These are phyloP conservation scores for Carassius auratus DNA, from an alignment of 2,113 vertebrate genomes.

Conservation along the genomic window DNA sequence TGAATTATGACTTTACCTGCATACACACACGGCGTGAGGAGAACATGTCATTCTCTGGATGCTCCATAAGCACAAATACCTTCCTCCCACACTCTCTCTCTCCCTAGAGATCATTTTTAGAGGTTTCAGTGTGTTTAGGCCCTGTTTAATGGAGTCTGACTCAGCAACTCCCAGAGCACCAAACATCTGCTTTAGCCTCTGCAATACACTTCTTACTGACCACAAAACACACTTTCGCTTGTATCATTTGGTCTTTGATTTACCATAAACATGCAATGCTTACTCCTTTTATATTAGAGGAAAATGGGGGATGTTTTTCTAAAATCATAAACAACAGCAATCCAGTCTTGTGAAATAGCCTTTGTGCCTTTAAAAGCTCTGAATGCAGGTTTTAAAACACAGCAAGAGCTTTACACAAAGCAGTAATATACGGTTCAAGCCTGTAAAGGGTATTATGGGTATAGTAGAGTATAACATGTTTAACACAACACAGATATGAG, in stretches of 20 bases:
- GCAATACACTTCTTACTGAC: constrained; percentile 25
- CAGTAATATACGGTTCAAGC: neutral
- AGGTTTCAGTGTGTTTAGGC: constrained; percentile 46
- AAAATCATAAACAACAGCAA: neutral
- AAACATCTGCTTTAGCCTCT: constrained; percentile 46
- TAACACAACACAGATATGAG: neutral
- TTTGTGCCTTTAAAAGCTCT: neutral
- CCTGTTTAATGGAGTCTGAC: constrained; percentile 53
- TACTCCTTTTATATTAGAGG: neutral
- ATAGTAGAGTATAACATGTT: neutral
- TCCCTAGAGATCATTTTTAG: constrained; percentile 32
- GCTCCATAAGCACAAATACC: constrained; percentile 16
- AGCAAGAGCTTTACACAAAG: neutral
- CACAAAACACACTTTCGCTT: neutral
- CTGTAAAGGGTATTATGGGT: neutral
- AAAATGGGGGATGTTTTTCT: neutral
- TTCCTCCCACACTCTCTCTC: neutral
- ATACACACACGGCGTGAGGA: constrained; percentile 10
- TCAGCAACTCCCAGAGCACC: constrained; percentile 45
- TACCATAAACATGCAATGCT: neutral
- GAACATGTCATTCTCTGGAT: constrained; percentile 32
- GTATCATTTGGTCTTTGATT: neutral
- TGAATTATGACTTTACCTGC: constrained; percentile 35
- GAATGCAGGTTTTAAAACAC: neutral
- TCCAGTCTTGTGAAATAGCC: neutral